Conservation (phyloP, 2,888 invertebrate genomes). For the Lomographa bimaculata region DNA sequence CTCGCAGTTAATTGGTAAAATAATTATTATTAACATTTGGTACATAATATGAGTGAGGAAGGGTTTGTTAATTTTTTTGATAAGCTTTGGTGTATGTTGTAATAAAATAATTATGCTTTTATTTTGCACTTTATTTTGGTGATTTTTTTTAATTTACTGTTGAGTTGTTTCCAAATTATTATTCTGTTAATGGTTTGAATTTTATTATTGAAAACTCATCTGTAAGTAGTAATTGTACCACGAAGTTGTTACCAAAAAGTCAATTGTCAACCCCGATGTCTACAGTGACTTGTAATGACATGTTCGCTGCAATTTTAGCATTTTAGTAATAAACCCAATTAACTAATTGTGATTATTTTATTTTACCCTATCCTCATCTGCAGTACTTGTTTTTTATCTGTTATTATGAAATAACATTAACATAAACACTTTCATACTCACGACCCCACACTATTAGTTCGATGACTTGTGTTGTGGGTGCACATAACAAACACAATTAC, state of each 20-base stretch:
- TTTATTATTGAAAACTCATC: constrained; percentile 48
- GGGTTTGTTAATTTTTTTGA: constrained; percentile 39
- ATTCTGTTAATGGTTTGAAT: constrained; percentile 55
- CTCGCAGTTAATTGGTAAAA: constrained; percentile 49
- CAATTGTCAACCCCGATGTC: constrained; percentile 55
- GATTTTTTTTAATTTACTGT: constrained; percentile 49
- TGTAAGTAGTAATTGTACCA: constrained; percentile 50
- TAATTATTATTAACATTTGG: constrained; percentile 36
- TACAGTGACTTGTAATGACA: constrained; percentile 57
- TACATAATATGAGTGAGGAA: constrained; percentile 46
- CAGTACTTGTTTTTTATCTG: background rate
- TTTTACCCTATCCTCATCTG: constrained; percentile 33
- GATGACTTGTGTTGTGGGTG: too few species aligned
- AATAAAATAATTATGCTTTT: constrained; percentile 39
- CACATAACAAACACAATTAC: too few species aligned
- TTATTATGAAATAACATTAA: too few species aligned
- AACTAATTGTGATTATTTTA: constrained; percentile 52
- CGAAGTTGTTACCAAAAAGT: constrained; percentile 72
- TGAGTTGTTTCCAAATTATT: constrained; percentile 55
- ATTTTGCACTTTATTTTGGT: constrained; percentile 42
- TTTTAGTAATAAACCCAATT: constrained; percentile 76
- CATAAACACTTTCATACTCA: too few species aligned
- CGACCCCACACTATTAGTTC: too few species aligned
- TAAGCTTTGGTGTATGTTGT: constrained; percentile 41
- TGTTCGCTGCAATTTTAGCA: constrained; percentile 70